Percentiles rank a stretch among this genome's conserved stretches.
Conservation (phyloP, 2,113 vertebrate genomes). For the Apteryx owenii region DNA sequence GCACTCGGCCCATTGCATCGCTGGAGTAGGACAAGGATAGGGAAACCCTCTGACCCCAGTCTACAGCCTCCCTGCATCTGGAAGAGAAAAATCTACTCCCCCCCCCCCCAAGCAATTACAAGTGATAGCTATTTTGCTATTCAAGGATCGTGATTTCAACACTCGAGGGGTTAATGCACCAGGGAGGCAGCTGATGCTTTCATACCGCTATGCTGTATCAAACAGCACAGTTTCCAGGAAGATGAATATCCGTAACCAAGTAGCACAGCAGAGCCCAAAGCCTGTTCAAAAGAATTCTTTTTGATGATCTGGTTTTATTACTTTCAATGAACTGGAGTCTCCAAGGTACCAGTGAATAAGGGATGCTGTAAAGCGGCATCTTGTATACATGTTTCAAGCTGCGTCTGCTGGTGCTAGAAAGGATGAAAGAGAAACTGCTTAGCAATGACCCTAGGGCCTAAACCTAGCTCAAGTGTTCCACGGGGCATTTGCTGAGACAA, state of each 20-base stretch:
- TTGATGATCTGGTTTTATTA: constrained; percentile 76
- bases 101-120: constrained; percentile 50
- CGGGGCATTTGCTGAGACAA: constrained; percentile 60
- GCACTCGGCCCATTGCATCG: background rate
- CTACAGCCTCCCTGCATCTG: background rate
- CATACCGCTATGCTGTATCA: constrained; percentile 49
- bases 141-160: constrained; percentile 46
- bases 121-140: constrained; percentile 44
- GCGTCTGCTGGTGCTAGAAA: constrained; percentile 56
- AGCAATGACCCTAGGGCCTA: constrained; percentile 67
- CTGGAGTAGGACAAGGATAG: background rate
- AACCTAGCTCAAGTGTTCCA: constrained; percentile 58
- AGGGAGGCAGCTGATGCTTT: constrained; percentile 67
- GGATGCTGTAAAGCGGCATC: constrained; percentile 69
- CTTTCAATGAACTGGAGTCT: constrained; percentile 75
- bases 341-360: constrained; percentile 73
- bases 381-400: constrained; percentile 73
- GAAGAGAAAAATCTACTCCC: constrained; percentile 14
- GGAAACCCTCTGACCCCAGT: background rate
- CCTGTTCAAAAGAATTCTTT: constrained; percentile 74
- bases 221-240: constrained; percentile 68
- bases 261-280: constrained; percentile 72
- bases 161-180: constrained; percentile 63
- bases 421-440: constrained; percentile 72
- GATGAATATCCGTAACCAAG: constrained; percentile 73